Conservation (phyloP, 2,113 vertebrate species). For the Ceuthmochares aereus region DNA sequence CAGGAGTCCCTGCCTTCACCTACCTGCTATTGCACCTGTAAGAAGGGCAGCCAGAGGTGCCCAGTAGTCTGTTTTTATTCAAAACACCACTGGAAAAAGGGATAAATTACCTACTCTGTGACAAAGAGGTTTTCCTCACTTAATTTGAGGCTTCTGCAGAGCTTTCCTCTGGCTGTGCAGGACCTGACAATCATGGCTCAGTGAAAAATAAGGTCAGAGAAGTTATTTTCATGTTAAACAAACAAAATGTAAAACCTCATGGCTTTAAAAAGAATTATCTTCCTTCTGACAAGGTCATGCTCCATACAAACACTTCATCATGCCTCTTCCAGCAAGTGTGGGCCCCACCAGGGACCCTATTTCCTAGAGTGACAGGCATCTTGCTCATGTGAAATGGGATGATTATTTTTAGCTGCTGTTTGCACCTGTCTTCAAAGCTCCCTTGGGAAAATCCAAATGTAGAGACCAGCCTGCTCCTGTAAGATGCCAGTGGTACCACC, state of each 20-base stretch:
- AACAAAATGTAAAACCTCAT: background rate
- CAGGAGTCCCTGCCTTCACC: background rate
- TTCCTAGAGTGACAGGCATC: background rate
- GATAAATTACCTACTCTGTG: background rate
- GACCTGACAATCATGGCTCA: background rate
- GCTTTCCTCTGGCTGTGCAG: background rate
- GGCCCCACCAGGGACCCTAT: background rate
- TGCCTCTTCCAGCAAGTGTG: background rate
- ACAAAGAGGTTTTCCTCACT: background rate
- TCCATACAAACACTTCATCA: background rate
- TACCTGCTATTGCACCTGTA: background rate
- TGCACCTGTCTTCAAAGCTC: background rate
- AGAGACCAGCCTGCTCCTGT: background rate
- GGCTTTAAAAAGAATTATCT: background rate
- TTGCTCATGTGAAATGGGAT: accelerated
- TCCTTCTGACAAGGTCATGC: background rate
- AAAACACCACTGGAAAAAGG: background rate
- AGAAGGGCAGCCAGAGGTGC: constrained; percentile 9
- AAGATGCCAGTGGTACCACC: background rate
- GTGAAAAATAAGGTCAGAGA: background rate
- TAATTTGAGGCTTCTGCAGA: background rate
- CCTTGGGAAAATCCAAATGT: background rate
- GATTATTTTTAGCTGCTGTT: background rate
- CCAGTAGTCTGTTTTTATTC: background rate
- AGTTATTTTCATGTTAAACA: constrained; percentile 1